These are phyloP conservation scores for Coecobrya sp. DNA, from an alignment of 2,888 invertebrate species.

Conservation along the genomic window DNA sequence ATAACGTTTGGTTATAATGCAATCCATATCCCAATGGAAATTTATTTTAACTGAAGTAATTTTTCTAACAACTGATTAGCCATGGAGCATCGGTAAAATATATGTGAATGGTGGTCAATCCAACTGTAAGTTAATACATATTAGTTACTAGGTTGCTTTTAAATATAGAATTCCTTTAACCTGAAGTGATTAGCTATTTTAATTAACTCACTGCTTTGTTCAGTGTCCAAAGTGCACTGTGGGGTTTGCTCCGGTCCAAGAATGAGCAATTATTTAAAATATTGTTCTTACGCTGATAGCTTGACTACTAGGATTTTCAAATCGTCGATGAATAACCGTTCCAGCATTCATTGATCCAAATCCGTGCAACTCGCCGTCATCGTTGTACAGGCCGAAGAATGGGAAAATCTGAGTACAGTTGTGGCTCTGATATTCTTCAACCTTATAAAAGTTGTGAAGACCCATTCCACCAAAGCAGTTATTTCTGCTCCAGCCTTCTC, in stretches of 20 bases:
- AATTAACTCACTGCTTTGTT: slow-evolving; percentile 56
- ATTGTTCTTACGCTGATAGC: slow-evolving; percentile 75
- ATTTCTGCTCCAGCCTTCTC: slow-evolving; percentile 82
- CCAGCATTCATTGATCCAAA: slow-evolving; percentile 83
- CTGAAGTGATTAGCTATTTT: no score
- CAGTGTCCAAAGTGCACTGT: slow-evolving; percentile 63
- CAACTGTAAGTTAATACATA: slow-evolving; percentile 39
- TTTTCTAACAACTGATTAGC: slow-evolving; percentile 76
- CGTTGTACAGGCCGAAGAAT: slow-evolving; percentile 80
- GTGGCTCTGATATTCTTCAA: slow-evolving; percentile 77
- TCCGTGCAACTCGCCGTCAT: slow-evolving; percentile 72
- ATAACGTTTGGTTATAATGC: no score
- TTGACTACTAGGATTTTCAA: slow-evolving; percentile 81
- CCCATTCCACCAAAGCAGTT: slow-evolving; percentile 84
- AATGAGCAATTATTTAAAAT: slow-evolving; percentile 31
- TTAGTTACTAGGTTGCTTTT: no score
- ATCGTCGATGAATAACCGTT: slow-evolving; percentile 55
- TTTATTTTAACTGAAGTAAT: no score
- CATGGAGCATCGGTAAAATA: slow-evolving; percentile 80
- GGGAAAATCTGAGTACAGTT: slow-evolving; percentile 80
- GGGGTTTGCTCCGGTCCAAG: slow-evolving; percentile 48
- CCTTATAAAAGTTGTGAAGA: slow-evolving; percentile 71
- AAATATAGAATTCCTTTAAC: no score
- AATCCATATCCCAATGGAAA: no score
- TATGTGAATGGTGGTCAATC: slow-evolving; percentile 82